Conservation (phyloP, 2,797 vertebrate species). For the Iguana delicatissima region DNA sequence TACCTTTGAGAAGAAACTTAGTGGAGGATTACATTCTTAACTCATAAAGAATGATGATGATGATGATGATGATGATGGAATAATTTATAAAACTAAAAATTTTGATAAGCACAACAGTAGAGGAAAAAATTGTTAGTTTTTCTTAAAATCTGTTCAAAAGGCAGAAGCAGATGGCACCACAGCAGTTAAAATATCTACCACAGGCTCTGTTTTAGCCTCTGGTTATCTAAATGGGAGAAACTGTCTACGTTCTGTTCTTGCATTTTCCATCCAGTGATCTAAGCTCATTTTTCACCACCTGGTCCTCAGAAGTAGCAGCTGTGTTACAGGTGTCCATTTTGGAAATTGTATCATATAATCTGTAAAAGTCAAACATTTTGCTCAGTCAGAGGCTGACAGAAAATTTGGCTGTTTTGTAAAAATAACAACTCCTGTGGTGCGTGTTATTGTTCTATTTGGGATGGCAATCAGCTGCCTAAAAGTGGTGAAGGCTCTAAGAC, state of each 20-base stretch:
- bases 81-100: conserved; percentile 4
- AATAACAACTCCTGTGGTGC: not conserved
- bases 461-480: not conserved
- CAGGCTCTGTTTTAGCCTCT: not conserved
- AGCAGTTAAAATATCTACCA: not conserved
- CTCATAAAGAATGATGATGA: too few species aligned
- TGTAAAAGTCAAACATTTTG: conserved; percentile 22
- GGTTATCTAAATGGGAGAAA: conserved; percentile 21
- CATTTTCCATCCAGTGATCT: not conserved
- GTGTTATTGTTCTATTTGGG: conserved; percentile 20
- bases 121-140: not conserved
- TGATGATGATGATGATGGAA: not conserved
- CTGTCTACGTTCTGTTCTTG: not conserved
- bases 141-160: conserved; percentile 4
- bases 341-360: conserved; percentile 21
- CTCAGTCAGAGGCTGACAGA: not conserved
- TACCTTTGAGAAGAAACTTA: too few species aligned
- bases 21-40: too few species aligned
- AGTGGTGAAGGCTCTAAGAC: not conserved
- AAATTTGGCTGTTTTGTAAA: conserved; percentile 10
- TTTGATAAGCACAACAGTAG: not conserved
- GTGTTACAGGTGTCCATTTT: conserved; percentile 7
- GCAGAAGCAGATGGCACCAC: not conserved
- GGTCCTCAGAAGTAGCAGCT: conserved; percentile 10
- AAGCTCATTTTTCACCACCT: conserved; percentile 16